phyloP scores from a whole-genome alignment of 2,888 invertebrate genomes.

The Caenorhabditis becei region DNA sequence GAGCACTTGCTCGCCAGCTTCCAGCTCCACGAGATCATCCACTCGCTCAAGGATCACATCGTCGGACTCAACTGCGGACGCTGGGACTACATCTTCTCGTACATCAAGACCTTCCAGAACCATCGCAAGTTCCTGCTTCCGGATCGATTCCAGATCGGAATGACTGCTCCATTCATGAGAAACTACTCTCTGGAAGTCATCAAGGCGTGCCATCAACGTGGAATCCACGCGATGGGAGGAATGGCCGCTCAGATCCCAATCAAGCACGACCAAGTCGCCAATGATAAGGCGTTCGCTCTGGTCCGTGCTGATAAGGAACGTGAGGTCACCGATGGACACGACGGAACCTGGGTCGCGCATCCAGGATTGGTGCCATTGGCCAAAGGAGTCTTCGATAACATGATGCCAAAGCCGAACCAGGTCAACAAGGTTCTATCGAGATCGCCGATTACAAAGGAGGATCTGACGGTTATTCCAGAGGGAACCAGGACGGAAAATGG shows the following conservation, averaged over 20 bases:
- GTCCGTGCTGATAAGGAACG: slow-evolving; percentile 81
- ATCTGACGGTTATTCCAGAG: slow-evolving; percentile 83
- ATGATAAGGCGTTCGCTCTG: slow-evolving; percentile 75
- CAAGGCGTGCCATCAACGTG: slow-evolving; percentile 83
- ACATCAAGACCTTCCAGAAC: slow-evolving; percentile 82
- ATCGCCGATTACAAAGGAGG: slow-evolving; percentile 67
- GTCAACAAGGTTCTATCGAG: slow-evolving; percentile 72
- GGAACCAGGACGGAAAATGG: slow-evolving; percentile 86
- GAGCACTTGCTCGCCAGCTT: slow-evolving; percentile 87
- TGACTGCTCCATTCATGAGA: slow-evolving; percentile 86
- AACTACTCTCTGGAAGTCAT: slow-evolving; percentile 85
- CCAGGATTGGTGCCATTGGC: slow-evolving; percentile 84
- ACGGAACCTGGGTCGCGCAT: slow-evolving; percentile 88
- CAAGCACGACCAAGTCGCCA: slow-evolving; percentile 76
- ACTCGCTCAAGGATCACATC: slow-evolving; percentile 86
- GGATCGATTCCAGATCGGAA: slow-evolving; percentile 85
- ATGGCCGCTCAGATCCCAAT: slow-evolving; percentile 86
- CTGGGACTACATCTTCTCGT: slow-evolving; percentile 85
- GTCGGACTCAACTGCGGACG: slow-evolving; percentile 88
- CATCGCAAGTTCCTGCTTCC: slow-evolving; percentile 86
- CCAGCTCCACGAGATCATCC: slow-evolving; percentile 86
- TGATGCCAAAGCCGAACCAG: slow-evolving; percentile 75
- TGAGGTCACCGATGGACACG: slow-evolving; percentile 84
- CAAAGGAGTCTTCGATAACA: slow-evolving; percentile 74
- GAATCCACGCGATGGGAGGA: slow-evolving; percentile 82